Evolutionary conservation across 2,797 vertebrate species (phyloP).

Genomic region (Oceanodroma leucorhoa): DNA sequence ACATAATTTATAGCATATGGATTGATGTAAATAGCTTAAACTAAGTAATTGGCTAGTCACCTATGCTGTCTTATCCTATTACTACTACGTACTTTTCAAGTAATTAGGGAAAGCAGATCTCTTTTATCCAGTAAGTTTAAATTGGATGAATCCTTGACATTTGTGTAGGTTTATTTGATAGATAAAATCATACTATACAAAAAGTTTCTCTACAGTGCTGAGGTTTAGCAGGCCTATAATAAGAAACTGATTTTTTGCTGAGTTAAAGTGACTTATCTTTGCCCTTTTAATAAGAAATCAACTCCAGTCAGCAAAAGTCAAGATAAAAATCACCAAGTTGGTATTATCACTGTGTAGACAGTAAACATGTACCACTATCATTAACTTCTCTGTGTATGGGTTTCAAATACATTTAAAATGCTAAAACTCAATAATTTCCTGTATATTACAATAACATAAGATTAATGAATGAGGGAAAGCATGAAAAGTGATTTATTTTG

Average conservation of each 20-base stretch:
- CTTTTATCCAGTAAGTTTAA: slow-evolving; percentile 33
- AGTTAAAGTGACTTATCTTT: slow-evolving; percentile 60
- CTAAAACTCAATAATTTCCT: slow-evolving; percentile 22
- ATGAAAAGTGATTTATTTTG: slow-evolving; percentile 43
- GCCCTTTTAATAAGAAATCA: slow-evolving; percentile 59
- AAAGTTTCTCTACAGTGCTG: slow-evolving; percentile 1
- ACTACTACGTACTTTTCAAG: slow-evolving; percentile 37
- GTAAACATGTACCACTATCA: background rate
- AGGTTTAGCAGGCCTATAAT: slow-evolving; percentile 19
- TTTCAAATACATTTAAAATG: slow-evolving; percentile 50
- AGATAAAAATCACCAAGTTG: slow-evolving; percentile 54
- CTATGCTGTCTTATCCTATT: slow-evolving; percentile 50
- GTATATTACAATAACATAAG: background rate
- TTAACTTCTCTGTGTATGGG: background rate
- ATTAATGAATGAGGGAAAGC: slow-evolving; percentile 33
- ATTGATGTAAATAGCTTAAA: slow-evolving; percentile 66
- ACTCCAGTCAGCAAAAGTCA: slow-evolving; percentile 31
- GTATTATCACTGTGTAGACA: slow-evolving; percentile 11
- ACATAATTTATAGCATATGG: slow-evolving; percentile 63
- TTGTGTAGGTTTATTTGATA: slow-evolving; percentile 29
- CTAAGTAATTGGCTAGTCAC: slow-evolving; percentile 62
- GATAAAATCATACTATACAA: slow-evolving; percentile 34
- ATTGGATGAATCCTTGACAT: slow-evolving; percentile 39
- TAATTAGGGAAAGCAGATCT: slow-evolving; percentile 44
- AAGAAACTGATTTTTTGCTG: slow-evolving; percentile 39